Base-by-base conservation (phyloP, 2,888 invertebrate species). In the Parnassius smintheus region DNA sequence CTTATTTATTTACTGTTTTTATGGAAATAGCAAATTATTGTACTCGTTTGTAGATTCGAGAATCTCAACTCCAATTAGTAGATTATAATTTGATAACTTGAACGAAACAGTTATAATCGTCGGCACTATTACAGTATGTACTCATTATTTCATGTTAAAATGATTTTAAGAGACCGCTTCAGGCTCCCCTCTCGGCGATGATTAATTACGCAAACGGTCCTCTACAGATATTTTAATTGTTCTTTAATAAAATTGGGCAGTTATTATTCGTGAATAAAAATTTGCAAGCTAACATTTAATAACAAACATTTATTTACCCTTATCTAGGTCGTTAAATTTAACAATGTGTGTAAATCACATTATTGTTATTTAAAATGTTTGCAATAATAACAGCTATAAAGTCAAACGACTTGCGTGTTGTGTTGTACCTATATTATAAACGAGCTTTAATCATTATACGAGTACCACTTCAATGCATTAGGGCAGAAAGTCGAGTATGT, bases 291-390 rank as follows among this genome's bases (percentile, higher is more conserved):
- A 12, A 13, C 13, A 50, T 68, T 62, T 56, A 65, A 62, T 56
- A 56, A 48, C 62, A 59, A 65, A 64, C 66, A 68, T 70, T 67
- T 68, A 63, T 67, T 65, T 56, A 62, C 58, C 63, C 65, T 66
- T 69, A 65, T 69, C 68, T 64, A 70, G 68, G 64, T 66, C 66
- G 67, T 73, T 75, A 78, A 78, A 76, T 78, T 77, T 75, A 77
- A 75, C 75, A 75, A 74, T 74, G 73, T 82, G 84, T 86, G 86
- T 80, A 87, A 88, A 87, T 84, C 73, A 78, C 80, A 83, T 82
- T 76, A 83, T 81, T 80, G 76, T 75, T 75, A 70, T 74, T 66
- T 71, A 75, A 74, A 66, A 66, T 65, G 59, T 65, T 65, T 60
- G 65, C 66, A 65, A 69, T 73, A 73, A 74, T 69, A 72, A 72